Percentiles rank a stretch among this genome's conserved stretches.
Evolutionary conservation across 2,888 invertebrate species (phyloP).

Genomic region (Vanessa cardui): DNA sequence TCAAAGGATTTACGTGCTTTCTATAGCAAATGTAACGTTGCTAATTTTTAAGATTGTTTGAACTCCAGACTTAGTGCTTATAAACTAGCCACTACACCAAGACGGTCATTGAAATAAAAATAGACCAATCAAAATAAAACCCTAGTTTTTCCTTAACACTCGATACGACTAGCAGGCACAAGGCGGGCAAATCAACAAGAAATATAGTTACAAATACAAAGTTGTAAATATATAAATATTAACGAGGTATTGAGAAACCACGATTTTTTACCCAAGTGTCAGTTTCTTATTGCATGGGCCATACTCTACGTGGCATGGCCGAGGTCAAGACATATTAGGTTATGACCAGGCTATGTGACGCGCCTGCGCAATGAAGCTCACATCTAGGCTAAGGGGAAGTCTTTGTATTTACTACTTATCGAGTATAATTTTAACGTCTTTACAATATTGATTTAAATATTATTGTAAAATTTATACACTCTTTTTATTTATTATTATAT

Average conservation of each 20-base stretch:
- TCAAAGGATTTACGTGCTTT: no score
- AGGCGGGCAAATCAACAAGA: neutral
- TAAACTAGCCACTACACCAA: no score
- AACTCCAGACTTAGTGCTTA: no score
- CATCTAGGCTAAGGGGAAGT: conserved; percentile 37
- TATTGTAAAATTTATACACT: neutral
- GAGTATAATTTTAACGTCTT: neutral
- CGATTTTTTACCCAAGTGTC: conserved; percentile 29
- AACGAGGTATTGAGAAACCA: conserved; percentile 35
- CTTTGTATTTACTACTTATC: conserved; percentile 21
- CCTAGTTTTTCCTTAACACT: no score
- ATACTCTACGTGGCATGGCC: conserved; percentile 36
- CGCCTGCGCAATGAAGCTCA: conserved; percentile 58
- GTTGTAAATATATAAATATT: conserved; percentile 32
- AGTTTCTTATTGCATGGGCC: conserved; percentile 26
- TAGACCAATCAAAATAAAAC: no score
- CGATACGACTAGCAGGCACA: neutral
- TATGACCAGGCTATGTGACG: conserved; percentile 64
- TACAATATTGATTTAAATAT: neutral
- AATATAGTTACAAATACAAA: conserved; percentile 11
- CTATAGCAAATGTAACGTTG: no score
- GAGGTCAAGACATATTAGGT: conserved; percentile 77
- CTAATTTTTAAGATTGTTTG: no score
- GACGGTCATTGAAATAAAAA: no score
- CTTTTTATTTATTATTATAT: no score